Conservation (phyloP, 1,140 invertebrate genomes). For the Drosophila lacteicornis region DNA sequence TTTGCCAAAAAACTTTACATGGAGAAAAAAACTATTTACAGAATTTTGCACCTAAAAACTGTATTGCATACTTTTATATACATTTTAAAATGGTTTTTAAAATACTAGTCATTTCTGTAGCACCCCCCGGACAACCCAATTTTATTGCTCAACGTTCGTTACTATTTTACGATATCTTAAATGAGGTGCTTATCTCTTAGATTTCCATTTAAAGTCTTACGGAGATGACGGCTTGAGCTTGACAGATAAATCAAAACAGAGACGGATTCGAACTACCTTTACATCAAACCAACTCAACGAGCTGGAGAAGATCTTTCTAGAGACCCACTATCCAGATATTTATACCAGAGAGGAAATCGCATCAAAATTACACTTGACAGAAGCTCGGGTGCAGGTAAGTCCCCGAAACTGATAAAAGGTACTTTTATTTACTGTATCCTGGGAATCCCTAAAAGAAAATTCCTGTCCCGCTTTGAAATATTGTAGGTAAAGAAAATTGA, state of each 20-base stretch:
- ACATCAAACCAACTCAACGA: conserved; percentile 98
- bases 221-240: conserved; percentile 90
- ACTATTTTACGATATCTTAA: not conserved
- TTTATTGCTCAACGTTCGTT: not conserved
- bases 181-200: conserved; percentile 14
- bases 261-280: conserved; percentile 98
- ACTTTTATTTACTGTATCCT: too few species aligned
- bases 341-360: conserved; percentile 99
- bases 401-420: not conserved
- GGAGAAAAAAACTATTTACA: too few species aligned
- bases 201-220: conserved; percentile 66
- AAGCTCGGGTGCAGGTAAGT: conserved; percentile 98
- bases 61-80: too few species aligned
- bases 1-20: too few species aligned
- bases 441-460: not conserved
- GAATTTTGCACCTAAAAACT: too few species aligned
- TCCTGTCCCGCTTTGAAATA: too few species aligned
- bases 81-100: not conserved
- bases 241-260: conserved; percentile 95
- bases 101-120: not conserved
- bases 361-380: conserved; percentile 98
- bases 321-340: conserved; percentile 99
- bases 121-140: too few species aligned
- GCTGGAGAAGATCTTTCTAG: conserved; percentile 97
- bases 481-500: too few species aligned